Percentiles rank a stretch among this genome's conserved stretches.
phyloP scores from a whole-genome alignment of 2,888 invertebrate species.

The Biston stratarius region DNA sequence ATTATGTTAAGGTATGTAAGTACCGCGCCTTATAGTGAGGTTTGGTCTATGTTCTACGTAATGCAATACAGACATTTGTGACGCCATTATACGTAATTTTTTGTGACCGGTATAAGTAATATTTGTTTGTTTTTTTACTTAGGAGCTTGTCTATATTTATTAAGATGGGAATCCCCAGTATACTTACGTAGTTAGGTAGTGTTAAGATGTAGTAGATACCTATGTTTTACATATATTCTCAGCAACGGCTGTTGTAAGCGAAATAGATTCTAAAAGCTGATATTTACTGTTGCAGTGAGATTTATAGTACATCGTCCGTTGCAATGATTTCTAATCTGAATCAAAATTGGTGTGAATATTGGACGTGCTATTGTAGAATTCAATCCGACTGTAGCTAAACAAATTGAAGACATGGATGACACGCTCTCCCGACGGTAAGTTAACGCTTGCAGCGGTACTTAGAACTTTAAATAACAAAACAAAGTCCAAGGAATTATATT shows the following conservation, averaged over 20 bases:
- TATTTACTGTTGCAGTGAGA: not conserved
- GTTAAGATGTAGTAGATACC: not conserved
- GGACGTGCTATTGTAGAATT: not conserved
- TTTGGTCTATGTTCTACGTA: constrained; percentile 31
- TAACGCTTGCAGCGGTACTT: too few relatives aligned
- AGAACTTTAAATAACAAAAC: too few relatives aligned
- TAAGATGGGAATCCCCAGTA: constrained; percentile 13
- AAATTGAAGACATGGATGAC: too few relatives aligned
- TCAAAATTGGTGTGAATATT: not conserved
- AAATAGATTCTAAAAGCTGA: not conserved
- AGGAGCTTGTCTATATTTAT: constrained; percentile 12
- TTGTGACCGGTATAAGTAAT: constrained; percentile 14
- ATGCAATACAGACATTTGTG: constrained; percentile 22
- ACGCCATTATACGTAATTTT: constrained; percentile 29
- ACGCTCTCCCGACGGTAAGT: too few relatives aligned
- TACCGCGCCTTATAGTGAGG: constrained; percentile 25
- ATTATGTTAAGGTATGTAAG: constrained; percentile 10
- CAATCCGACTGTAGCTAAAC: too few relatives aligned
- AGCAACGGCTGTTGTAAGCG: constrained; percentile 1
- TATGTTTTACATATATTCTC: not conserved
- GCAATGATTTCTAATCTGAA: not conserved
- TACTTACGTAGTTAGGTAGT: not conserved
- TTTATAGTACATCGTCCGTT: not conserved
- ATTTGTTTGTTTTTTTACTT: constrained; percentile 29
- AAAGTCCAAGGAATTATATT: too few relatives aligned